A percentile compares a stretch with the other conserved stretches of the same genome.
phyloP scores from a whole-genome alignment of 2,113 vertebrate species.

The Suncus etruscus region DNA sequence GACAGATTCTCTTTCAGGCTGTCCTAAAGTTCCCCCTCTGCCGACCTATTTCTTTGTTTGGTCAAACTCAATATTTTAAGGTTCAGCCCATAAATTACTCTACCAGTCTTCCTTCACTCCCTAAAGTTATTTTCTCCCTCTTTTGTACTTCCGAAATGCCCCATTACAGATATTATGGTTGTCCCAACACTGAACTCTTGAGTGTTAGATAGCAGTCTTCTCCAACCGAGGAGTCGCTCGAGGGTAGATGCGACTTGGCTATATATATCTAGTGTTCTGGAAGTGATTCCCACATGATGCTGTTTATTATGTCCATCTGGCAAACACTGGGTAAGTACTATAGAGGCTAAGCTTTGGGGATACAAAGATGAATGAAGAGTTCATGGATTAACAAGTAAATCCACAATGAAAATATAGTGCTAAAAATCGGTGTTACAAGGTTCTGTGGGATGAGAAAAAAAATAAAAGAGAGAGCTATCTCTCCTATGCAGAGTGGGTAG shows the following conservation, averaged over 20 bases:
- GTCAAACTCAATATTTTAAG: slow-evolving; percentile 60
- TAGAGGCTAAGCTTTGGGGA: background rate
- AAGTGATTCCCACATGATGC: background rate
- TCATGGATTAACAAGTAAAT: background rate
- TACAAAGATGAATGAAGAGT: background rate
- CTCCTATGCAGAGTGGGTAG: background rate
- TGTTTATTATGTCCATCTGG: background rate
- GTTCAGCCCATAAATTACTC: slow-evolving; percentile 61
- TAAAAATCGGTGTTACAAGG: background rate
- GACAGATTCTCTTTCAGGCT: slow-evolving; percentile 17
- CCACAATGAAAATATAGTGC: background rate
- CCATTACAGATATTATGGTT: background rate
- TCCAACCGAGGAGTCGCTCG: background rate
- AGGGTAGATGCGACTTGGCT: background rate
- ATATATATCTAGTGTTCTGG: background rate
- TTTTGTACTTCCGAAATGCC: background rate
- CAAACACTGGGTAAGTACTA: background rate
- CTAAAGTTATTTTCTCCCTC: slow-evolving; percentile 46
- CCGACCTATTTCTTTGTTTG: slow-evolving; percentile 48
- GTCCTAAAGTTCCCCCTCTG: slow-evolving; percentile 34
- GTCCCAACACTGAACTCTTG: slow-evolving; percentile 12
- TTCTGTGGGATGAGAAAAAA: background rate
- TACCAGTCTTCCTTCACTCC: slow-evolving; percentile 49
- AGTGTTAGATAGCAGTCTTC: background rate
- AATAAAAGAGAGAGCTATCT: background rate